Percentiles rank a stretch among this genome's conserved stretches.
Conservation (phyloP, 2,797 vertebrate species). For the Spondyliosoma cantharus region DNA sequence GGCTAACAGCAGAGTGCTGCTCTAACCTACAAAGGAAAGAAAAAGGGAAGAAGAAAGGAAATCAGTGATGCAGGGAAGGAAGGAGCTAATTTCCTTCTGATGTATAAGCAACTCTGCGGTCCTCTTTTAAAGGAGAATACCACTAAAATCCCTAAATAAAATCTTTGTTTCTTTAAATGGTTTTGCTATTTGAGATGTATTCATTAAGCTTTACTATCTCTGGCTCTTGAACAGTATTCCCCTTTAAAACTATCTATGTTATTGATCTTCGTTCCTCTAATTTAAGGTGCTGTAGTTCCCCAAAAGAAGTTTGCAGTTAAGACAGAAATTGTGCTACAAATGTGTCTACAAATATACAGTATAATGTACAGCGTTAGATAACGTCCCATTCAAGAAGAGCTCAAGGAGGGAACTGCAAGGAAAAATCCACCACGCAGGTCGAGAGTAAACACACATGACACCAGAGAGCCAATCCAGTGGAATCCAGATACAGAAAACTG, state of each 20-base stretch:
- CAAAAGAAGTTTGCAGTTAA: slow-evolving; percentile 35
- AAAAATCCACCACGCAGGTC: slow-evolving; percentile 73
- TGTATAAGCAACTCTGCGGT: slow-evolving; percentile 2
- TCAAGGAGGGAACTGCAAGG: slow-evolving; percentile 72
- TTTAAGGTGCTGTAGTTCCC: background rate
- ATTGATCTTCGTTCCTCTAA: background rate
- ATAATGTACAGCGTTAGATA: slow-evolving; percentile 1
- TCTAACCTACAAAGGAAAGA: slow-evolving; percentile 59
- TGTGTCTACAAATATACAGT: background rate
- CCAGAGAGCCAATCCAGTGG: slow-evolving; percentile 71
- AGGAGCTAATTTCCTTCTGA: slow-evolving; percentile 28
- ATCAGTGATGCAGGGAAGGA: slow-evolving; percentile 46
- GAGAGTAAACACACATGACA: slow-evolving; percentile 72
- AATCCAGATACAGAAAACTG: slow-evolving; percentile 68
- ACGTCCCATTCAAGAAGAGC: slow-evolving; percentile 47
- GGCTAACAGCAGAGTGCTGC: slow-evolving; percentile 39
- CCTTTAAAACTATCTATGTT: background rate
- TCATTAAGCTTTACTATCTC: background rate
- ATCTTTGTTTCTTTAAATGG: background rate
- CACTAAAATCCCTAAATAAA: background rate
- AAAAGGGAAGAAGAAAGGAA: slow-evolving; percentile 63
- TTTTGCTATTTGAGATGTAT: background rate
- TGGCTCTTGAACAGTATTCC: slow-evolving; percentile 4
- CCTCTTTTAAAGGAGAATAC: slow-evolving; percentile 27
- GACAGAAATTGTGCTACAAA: background rate